Evolutionary conservation across 2,797 vertebrate genomes (phyloP).

Genomic region (Saxicola maurus): DNA sequence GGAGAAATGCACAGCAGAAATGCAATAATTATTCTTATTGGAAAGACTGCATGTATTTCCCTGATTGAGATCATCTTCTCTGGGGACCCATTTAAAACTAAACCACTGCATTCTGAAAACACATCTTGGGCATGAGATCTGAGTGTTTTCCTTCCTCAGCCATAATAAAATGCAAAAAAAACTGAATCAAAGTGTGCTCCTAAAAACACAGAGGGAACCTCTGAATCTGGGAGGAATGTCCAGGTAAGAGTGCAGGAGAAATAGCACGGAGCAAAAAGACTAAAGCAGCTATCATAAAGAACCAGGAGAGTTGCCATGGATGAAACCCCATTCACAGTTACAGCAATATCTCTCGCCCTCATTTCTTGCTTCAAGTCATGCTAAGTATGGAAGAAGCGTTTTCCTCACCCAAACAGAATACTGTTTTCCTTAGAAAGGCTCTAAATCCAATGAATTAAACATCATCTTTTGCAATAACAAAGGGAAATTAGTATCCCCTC

Average conservation of each 20-base stretch:
- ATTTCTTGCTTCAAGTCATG: conserved; percentile 53
- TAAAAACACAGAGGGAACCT: not conserved
- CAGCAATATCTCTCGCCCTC: not conserved
- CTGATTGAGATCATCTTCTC: conserved; percentile 7
- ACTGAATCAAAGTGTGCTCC: conserved; percentile 3
- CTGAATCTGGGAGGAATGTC: not conserved
- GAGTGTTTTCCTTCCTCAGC: not conserved
- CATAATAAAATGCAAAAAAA: conserved; percentile 6
- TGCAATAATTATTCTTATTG: conserved; percentile 7
- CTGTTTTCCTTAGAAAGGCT: conserved; percentile 60
- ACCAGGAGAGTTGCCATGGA: conserved; percentile 8
- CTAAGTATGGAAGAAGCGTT: conserved; percentile 60
- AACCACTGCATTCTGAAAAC: not conserved
- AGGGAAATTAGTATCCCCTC: conserved; percentile 55
- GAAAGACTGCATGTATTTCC: not conserved
- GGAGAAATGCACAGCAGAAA: not conserved
- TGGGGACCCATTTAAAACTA: conserved; percentile 7
- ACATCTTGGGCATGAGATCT: not conserved
- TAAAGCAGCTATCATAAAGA: conserved; percentile 5
- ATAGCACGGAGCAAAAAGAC: not conserved
- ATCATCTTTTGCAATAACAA: conserved; percentile 58
- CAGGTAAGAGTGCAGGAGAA: not conserved
- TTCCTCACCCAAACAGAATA: conserved; percentile 67
- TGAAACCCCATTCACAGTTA: not conserved
- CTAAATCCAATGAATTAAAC: conserved; percentile 63